Conservation (phyloP, 2,888 invertebrate species). For the Eupithecia centaureata region DNA sequence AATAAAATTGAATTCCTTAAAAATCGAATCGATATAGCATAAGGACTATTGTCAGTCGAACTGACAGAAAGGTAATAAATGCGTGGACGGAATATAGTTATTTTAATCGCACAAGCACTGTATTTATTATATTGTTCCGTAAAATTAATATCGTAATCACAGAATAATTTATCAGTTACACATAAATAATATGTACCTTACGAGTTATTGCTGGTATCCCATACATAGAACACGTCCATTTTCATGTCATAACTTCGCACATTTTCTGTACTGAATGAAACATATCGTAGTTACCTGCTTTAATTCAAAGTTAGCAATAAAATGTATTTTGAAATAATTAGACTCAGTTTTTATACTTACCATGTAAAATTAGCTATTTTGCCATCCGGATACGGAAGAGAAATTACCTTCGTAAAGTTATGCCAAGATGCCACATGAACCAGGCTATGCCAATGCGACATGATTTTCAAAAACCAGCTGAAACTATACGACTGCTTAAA, state of each 20-base stretch:
- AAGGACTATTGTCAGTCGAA: too few relatives aligned
- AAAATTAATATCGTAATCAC: slow-evolving; percentile 34
- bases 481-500: neutral
- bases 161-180: slow-evolving; percentile 32
- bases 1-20: too few relatives aligned
- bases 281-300: slow-evolving; percentile 40
- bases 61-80: too few relatives aligned
- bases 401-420: neutral
- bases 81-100: too few relatives aligned
- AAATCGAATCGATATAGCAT: too few relatives aligned
- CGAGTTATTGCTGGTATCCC: slow-evolving; percentile 38
- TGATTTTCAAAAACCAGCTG: neutral
- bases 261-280: slow-evolving; percentile 37
- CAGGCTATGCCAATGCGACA: too few relatives aligned
- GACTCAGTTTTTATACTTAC: slow-evolving; percentile 1
- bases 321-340: slow-evolving; percentile 23
- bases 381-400: neutral
- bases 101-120: slow-evolving; percentile 43
- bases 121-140: slow-evolving; percentile 40
- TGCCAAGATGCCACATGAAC: neutral
- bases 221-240: slow-evolving; percentile 43
- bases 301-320: slow-evolving; percentile 30
- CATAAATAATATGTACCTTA: slow-evolving; percentile 27
- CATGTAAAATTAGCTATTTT: slow-evolving; percentile 3
- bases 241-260: slow-evolving; percentile 43